These are phyloP conservation scores for Coranthus polyacanthus DNA, from an alignment of 2,797 vertebrate species.

Conservation along the genomic window DNA sequence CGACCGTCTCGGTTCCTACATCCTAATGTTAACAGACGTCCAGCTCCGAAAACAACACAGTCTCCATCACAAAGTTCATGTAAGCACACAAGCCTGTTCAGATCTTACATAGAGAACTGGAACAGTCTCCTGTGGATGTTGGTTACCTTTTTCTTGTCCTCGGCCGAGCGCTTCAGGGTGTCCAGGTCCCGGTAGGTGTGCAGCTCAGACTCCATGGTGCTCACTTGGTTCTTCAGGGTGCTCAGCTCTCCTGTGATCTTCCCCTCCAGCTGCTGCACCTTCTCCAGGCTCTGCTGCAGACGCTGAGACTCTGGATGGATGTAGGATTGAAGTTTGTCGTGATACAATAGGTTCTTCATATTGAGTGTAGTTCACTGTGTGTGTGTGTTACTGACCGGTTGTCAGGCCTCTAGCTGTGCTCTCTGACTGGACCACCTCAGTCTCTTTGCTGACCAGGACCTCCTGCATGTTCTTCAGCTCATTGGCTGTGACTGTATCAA, in stretches of 20 bases:
- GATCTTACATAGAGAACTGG: no score
- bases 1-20: no score
- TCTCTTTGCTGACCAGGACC: conserved; percentile 95
- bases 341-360: background rate
- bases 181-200: conserved; percentile 90
- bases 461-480: conserved; percentile 96
- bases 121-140: no score
- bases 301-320: conserved; percentile 88
- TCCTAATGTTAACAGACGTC: no score
- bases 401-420: conserved; percentile 92
- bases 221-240: conserved; percentile 88
- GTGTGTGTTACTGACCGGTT: conserved; percentile 74
- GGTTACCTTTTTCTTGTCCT: conserved; percentile 92
- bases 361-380: background rate
- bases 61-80: no score
- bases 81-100: no score
- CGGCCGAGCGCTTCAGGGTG: conserved; percentile 86
- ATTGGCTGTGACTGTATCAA: conserved; percentile 91
- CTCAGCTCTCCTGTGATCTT: conserved; percentile 91
- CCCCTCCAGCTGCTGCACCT: conserved; percentile 93
- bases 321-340: background rate
- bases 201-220: conserved; percentile 84
- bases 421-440: conserved; percentile 95
- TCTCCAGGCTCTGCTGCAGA: conserved; percentile 94
- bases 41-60: no score